Conservation (phyloP, 1,140 invertebrate genomes). For the Caenorhabditis latens region DNA sequence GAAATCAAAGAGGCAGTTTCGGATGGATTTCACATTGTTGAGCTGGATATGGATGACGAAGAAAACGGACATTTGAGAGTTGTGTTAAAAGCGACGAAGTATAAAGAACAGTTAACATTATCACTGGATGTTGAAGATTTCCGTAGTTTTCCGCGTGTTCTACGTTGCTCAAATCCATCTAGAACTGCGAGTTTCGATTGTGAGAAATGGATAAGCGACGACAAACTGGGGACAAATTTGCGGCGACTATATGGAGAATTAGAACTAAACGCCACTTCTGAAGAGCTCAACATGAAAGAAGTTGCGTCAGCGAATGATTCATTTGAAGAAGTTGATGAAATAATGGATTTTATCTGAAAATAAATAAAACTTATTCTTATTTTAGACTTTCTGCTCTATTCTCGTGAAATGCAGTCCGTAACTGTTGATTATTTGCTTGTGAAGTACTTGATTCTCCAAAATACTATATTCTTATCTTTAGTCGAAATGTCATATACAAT, state of each 20-base stretch:
- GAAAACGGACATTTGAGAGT: neutral
- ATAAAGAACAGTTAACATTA: constrained; percentile 9
- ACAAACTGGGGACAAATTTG: constrained; percentile 15
- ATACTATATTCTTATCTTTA: neutral
- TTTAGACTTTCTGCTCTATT: neutral
- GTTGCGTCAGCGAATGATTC: neutral
- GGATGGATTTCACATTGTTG: constrained; percentile 18
- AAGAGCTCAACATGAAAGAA: neutral
- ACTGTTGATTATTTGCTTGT: too few species aligned
- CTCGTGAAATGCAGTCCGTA: neutral
- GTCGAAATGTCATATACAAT: constrained; percentile 11
- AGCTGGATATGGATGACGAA: constrained; percentile 13
- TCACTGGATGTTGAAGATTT: constrained; percentile 7
- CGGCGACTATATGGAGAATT: constrained; percentile 18
- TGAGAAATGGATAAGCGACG: constrained; percentile 47
- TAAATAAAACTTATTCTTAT: neutral
- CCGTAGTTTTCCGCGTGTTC: constrained; percentile 6
- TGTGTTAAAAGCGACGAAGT: neutral
- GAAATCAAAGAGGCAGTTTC: constrained; percentile 24
- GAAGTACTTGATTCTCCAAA: too few species aligned
- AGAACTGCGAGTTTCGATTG: constrained; percentile 22
- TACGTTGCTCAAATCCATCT: constrained; percentile 16
- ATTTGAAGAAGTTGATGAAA: neutral
- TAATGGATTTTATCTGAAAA: constrained; percentile 33
- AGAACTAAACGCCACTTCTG: neutral